Conservation (phyloP, 1,140 invertebrate genomes). For the Carposina sasakii region DNA sequence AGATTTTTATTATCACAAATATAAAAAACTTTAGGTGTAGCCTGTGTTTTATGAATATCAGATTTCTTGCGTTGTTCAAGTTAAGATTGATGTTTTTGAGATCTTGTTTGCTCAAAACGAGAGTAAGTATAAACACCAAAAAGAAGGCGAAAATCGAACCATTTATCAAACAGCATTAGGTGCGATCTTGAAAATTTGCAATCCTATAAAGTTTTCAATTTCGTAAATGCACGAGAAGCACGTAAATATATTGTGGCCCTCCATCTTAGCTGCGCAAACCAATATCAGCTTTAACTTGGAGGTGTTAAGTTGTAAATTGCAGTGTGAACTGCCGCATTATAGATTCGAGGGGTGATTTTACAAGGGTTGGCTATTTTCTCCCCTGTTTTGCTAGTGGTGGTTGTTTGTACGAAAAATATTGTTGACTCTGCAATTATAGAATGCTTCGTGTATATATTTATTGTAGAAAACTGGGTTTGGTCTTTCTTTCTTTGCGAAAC, state of each 20-base stretch:
- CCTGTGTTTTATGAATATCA: too few species aligned
- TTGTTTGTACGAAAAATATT: slow-evolving; percentile 36
- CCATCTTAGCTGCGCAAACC: neutral
- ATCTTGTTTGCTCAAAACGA: too few species aligned
- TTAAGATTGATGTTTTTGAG: too few species aligned
- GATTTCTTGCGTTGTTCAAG: too few species aligned
- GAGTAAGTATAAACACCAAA: too few species aligned
- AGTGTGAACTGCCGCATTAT: neutral
- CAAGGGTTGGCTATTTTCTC: slow-evolving; percentile 26
- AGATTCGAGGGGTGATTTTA: slow-evolving; percentile 18
- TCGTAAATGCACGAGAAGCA: slow-evolving; percentile 43
- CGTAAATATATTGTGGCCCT: slow-evolving; percentile 24
- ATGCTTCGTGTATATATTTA: slow-evolving; percentile 25
- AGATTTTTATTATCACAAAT: too few species aligned
- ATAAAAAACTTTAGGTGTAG: too few species aligned
- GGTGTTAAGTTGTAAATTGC: slow-evolving; percentile 14
- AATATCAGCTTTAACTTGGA: slow-evolving; percentile 1
- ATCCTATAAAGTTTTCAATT: slow-evolving; percentile 36
- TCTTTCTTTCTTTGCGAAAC: too few species aligned
- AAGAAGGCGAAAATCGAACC: too few species aligned
- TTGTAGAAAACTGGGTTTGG: too few species aligned
- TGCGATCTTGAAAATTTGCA: slow-evolving; percentile 13
- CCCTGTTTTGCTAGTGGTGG: slow-evolving; percentile 16
- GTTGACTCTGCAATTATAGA: slow-evolving; percentile 36
- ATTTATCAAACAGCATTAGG: too few species aligned